Evolutionary conservation across 2,888 invertebrate species (phyloP), one percentile per base, ranked within the genome.

Genomic region (Caenorhabditis sp.): DNA sequence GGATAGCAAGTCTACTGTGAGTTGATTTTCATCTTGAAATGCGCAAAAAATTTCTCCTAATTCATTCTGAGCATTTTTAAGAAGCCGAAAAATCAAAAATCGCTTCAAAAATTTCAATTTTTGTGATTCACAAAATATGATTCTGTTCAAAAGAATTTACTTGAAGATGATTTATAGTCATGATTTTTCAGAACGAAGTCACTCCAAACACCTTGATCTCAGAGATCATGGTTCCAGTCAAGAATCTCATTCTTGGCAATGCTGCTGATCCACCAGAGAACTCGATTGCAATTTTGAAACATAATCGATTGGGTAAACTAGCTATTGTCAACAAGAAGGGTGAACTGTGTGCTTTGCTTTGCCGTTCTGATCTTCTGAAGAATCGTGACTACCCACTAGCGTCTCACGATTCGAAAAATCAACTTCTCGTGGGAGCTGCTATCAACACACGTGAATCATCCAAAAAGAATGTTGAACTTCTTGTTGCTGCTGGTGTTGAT

Each of bases 361-460:
- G 99, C 0, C 92, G 97, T 77, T 97, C 97, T 10, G 99, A 99
- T 91, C 91, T 99, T 84, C 97, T 99, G 89, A 99, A 99, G 89
- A 84, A 85, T 60, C 92, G 95, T 69, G 95, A 94, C 85, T 99
- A 95, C 89, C 99, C 99, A 0, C 93, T 93, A 87, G 96, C 97
- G 20, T 95, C 95, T 0, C 97, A 97, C 90, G 99, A 99, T 89
- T 93, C 93, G 63, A 96, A 95, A 86, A 95, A 84, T 1, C 87
- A 95, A 86, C 90, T 96, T 53, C 89, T 95, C 76, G 95, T 95
- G 8, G 96, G 95, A 23, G 96, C 96, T 17, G 95, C 96, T 0
- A 93, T 96, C 80, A 94, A 95, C 0, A 96, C 96, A 5, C 73
- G 95, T 43, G 92, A 92, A 17, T 91, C 92, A 57, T 97, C 97